A percentile compares a stretch with the other conserved stretches of the same genome.
Evolutionary conservation across 1,140 invertebrate genomes (phyloP).

Genomic region (Galleria mellonella): DNA sequence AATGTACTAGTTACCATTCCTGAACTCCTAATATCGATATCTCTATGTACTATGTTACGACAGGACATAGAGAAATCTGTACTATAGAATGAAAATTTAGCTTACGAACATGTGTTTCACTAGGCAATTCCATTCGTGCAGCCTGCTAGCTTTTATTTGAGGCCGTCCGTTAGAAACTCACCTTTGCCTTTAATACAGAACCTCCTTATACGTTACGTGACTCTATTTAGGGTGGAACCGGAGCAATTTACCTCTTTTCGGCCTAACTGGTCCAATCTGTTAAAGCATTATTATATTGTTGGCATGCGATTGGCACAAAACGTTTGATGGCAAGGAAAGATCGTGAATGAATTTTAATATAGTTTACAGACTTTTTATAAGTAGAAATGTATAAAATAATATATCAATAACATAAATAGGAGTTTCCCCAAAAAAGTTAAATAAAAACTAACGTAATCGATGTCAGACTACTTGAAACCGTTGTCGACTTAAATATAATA

Average conservation of each 20-base stretch:
- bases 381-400: no score
- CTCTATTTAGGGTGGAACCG: slow-evolving; percentile 39
- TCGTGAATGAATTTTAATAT: no score
- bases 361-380: no score
- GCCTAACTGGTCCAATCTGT: slow-evolving; percentile 36
- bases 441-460: no score
- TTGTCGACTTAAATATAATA: no score
- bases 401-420: no score
- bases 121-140: slow-evolving; percentile 18
- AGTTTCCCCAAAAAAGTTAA: no score
- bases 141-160: slow-evolving; percentile 28
- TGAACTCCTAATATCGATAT: no score
- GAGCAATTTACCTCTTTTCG: slow-evolving; percentile 39
- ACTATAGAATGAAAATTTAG: slow-evolving; percentile 14
- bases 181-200: slow-evolving; percentile 34
- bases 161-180: slow-evolving; percentile 28
- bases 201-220: slow-evolving; percentile 56
- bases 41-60: no score
- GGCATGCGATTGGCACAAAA: slow-evolving; percentile 8
- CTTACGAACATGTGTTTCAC: slow-evolving; percentile 8
- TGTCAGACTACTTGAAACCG: no score
- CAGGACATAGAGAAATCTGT: no score
- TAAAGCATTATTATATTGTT: slow-evolving; percentile 29
- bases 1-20: no score
- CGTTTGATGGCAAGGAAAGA: not conserved